Base-by-base conservation (phyloP, 2,113 vertebrate species). In the Pteruthius melanotis region DNA sequence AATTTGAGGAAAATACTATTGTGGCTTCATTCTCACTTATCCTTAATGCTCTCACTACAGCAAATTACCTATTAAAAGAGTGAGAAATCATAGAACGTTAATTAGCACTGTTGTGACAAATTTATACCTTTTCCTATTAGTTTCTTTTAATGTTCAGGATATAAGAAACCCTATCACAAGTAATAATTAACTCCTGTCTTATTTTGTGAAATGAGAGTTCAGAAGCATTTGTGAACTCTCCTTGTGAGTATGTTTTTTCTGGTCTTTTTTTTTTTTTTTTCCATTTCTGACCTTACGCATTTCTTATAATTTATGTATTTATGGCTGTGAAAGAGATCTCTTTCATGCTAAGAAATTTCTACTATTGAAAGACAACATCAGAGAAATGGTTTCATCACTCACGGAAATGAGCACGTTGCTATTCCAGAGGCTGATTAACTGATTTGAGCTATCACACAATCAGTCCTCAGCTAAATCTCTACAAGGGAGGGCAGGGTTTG, bases 61-160 rank as follows among this genome's bases (percentile, higher is more conserved):
- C 54, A 95, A 92, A 95, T 91, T 72, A 77, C 56, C 54, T 93
- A 68, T 78, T 93, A 83, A 90, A 76, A 72, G 72, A 65, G 76
- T 74, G 80, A 92, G 63, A 92, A 95, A 89, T 47, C 57, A 87
- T 9, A 79, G 82, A 91, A 87, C 1, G 0, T 87, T 95, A 93
- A 95, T 95, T 97, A 94, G 87, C 95, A 63, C 70, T 81, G 60
- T 87, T 94, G 80, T 95, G 88, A 92, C 69, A 89, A 94, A 94
- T 31, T 68, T 45, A 78, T 87, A 92, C 61, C 66, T 93, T 93
- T 91, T 94, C 74, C 56, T 95, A 60, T 69, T 88, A 80, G 89
- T 94, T 94, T 79, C 64, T 91, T 87, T 61, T 79, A 94, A 92
- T 63, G 60, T 88, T 88, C 91, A 83, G 66, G 69, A 64, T 91